Evolutionary conservation across 2,113 vertebrate genomes (phyloP), one percentile per base, ranked within the genome.

Genomic region (Oryzias javanicus): DNA sequence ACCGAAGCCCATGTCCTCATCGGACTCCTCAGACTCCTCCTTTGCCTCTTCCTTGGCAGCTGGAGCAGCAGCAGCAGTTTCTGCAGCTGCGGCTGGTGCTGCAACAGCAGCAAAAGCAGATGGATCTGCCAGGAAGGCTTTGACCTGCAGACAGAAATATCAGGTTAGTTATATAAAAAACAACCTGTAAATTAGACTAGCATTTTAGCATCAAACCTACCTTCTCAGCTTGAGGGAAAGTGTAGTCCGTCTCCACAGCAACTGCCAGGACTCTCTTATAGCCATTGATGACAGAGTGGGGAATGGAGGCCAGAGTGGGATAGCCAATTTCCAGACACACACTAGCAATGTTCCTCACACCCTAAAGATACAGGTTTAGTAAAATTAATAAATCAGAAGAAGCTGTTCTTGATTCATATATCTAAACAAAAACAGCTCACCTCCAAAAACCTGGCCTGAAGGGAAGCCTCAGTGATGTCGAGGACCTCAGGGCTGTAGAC

Each of bases 401-500:
- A 12, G 4, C 18, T 19, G 19, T 3, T 47, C 12, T n/a, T 8
- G 18, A 47, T 12, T 18, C n/a, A 18, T n/a, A 1, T 7, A 19
- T 47, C 18, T 47, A 47, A 10, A 55, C 1, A 2, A 19, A 12
- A 18, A 6, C 22, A 2, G 1, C 0, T 74, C 73, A 97, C 97
- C 92, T 98, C 96, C 85, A 99, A 79, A 86, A 99, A 99, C 16
- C 93, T 93, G 54, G 88, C 74, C 51, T 96, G 96, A 84, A 99
- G 88, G 20, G 94, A 91, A 15, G 94, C 94, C 90, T 99, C 96
- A 0, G 96, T 99, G 89, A 99, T 99, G 90, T 99, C 97, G 12
- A 99, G 93, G 77, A 99, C 97, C 81, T 99, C 97, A 0, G 97
- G 97, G 56, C 94, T 98, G 89, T 99, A 99, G 67, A 99, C 95